phyloP scores from a whole-genome alignment of 2,113 vertebrate species.

The Microcebus murinus region DNA sequence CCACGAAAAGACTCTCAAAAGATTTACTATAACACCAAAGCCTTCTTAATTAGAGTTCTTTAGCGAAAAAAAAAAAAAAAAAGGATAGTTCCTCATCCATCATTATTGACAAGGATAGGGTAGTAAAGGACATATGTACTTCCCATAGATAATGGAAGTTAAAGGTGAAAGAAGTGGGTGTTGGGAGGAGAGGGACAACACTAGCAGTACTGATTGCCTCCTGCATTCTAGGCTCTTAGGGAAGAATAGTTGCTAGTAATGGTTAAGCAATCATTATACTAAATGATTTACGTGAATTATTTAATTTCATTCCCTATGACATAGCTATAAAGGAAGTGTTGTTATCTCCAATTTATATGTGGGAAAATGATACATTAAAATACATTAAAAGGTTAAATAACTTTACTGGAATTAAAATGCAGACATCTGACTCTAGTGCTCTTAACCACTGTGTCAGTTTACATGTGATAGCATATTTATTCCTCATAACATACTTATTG shows the following conservation, averaged over 20 bases:
- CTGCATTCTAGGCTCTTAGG: neutral
- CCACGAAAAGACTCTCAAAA: neutral
- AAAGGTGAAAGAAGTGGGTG: neutral
- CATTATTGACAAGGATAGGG: neutral
- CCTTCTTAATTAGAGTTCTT: neutral
- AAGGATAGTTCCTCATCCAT: neutral
- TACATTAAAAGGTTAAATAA: slow-evolving; percentile 28
- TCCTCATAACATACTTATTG: neutral
- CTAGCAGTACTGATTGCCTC: neutral
- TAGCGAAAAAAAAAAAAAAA: neutral
- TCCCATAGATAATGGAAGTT: neutral
- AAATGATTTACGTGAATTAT: slow-evolving; percentile 11
- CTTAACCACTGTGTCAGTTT: neutral
- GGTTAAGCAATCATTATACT: neutral
- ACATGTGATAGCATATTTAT: neutral
- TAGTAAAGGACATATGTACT: neutral
- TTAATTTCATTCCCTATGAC: neutral
- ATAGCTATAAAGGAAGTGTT: slow-evolving; percentile 2
- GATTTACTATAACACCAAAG: neutral
- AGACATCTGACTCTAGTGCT: neutral
- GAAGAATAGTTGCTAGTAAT: neutral
- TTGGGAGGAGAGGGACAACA: neutral
- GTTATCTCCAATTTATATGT: neutral
- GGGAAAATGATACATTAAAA: neutral
- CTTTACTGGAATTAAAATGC: slow-evolving; percentile 23